Evolutionary conservation across 2,797 vertebrate species (phyloP).

Genomic region (Petrocephalus schoutedeni): DNA sequence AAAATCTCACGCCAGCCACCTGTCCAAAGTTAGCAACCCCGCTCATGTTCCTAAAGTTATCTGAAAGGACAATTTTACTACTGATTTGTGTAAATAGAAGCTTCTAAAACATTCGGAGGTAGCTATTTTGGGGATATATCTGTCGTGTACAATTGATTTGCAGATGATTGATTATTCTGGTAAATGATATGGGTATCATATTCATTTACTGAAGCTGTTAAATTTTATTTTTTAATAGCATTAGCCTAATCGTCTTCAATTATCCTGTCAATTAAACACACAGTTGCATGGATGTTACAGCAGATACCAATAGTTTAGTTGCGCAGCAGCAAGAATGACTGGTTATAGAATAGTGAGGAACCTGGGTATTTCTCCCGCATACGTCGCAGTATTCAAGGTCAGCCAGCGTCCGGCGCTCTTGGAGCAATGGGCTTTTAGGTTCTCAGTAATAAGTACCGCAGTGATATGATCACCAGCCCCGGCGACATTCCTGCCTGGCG

Average conservation of each 20-base stretch:
- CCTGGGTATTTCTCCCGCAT: background rate
- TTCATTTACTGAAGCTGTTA: constrained; percentile 38
- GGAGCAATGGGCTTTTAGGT: background rate
- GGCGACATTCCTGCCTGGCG: background rate
- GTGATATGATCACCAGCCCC: background rate
- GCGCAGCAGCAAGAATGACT: background rate
- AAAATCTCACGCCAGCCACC: too few relatives aligned
- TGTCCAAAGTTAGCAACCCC: too few relatives aligned
- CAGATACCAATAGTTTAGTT: background rate
- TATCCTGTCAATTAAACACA: background rate
- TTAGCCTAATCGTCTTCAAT: background rate
- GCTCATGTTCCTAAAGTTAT: background rate
- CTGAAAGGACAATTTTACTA: constrained; percentile 16
- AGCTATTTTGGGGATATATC: constrained; percentile 56
- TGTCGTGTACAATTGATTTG: background rate
- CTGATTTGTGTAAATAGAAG: constrained; percentile 41
- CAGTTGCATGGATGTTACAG: background rate
- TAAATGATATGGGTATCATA: constrained; percentile 46
- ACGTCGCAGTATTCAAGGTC: background rate
- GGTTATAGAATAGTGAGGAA: background rate
- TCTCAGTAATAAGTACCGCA: background rate
- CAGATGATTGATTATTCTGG: constrained; percentile 49
- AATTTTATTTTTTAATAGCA: background rate
- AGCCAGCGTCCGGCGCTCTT: background rate
- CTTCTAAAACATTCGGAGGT: constrained; percentile 16